A percentile compares a stretch with the other conserved stretches of the same genome.
These are phyloP conservation scores for Drosophila funebris DNA, from an alignment of 1,140 invertebrate genomes.

Conservation along the genomic window DNA sequence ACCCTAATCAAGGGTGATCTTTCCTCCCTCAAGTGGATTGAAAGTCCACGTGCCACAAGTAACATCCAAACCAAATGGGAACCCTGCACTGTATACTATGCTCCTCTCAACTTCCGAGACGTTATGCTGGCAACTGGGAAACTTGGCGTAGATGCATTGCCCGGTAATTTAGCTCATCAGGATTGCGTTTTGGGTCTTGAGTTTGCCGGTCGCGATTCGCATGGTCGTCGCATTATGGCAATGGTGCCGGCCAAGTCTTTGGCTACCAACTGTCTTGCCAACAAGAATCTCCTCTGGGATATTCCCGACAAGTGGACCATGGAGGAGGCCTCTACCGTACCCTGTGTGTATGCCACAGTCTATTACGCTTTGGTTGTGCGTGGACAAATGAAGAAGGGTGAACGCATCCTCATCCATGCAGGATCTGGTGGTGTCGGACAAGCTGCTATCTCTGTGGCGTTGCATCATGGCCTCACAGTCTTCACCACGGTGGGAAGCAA, in stretches of 20 bases:
- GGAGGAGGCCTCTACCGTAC: slow-evolving; percentile 96
- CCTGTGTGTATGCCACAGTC: slow-evolving; percentile 95
- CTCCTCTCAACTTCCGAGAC: slow-evolving; percentile 98
- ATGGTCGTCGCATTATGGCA: slow-evolving; percentile 96
- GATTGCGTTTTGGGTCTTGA: slow-evolving; percentile 98
- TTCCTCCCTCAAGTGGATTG: slow-evolving; percentile 96
- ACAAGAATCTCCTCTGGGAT: slow-evolving; percentile 94
- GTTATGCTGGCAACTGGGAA: slow-evolving; percentile 98
- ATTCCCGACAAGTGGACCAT: slow-evolving; percentile 95
- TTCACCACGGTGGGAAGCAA: slow-evolving; percentile 94
- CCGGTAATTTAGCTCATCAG: slow-evolving; percentile 91
- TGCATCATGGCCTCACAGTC: slow-evolving; percentile 93
- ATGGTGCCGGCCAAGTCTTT: slow-evolving; percentile 94
- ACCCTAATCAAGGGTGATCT: slow-evolving; percentile 94
- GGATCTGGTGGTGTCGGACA: slow-evolving; percentile 98
- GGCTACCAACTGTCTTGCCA: slow-evolving; percentile 94
- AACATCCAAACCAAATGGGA: slow-evolving; percentile 77
- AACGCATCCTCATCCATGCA: slow-evolving; percentile 96
- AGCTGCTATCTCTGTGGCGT: slow-evolving; percentile 96
- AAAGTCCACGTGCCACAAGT: slow-evolving; percentile 87
- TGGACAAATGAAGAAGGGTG: slow-evolving; percentile 92
- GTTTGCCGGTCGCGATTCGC: slow-evolving; percentile 92
- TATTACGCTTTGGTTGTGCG: slow-evolving; percentile 96
- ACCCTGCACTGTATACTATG: slow-evolving; percentile 95
- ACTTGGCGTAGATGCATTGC: slow-evolving; percentile 96